Evolutionary conservation across 2,113 vertebrate genomes (phyloP), one percentile per base, ranked within the genome.

Genomic region (Holacanthus passer): DNA sequence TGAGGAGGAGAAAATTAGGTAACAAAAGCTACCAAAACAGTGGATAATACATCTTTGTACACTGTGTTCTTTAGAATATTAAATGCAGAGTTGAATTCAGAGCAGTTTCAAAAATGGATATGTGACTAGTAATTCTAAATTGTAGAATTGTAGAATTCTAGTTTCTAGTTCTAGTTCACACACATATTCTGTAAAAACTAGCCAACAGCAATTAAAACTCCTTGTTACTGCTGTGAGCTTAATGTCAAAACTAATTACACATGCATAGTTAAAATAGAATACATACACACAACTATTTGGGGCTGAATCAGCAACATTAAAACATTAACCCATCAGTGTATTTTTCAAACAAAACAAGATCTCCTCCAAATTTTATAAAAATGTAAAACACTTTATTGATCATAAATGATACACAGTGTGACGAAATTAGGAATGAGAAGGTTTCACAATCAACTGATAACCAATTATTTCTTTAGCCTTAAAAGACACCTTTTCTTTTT

Each of bases 371-470:
- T 22, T 48, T 73, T 80, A 67, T 27, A 88, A 83, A 91, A 87
- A 77, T 70, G 74, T 77, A 75, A 76, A 91, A 77, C 9, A 73
- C 84, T 90, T 90, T 91, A 93, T 90, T 92, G 17, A 68, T 82
- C 12, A 67, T 19, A 65, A 52, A 63, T 47, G 2, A 67, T 48
- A 72, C 19, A 87, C 60, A 75, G 13, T 55, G 43, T 41, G 20
- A 60, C 6, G 39, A 35, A 70, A 56, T 56, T 35, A 79, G 4
- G 22, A 70, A 78, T 68, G 2, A n/a, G 24, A 70, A 24, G 13
- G n/a, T 29, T 58, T 58, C 8, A 48, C 22, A 48, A 41, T 8
- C 5, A 7, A 41, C 45, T 59, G 31, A 1, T 10, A 58, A 29
- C 41, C 20, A 53, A 5, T 27, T 41, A 0, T 67, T 60, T 73